Base-by-base conservation (phyloP, 2,888 invertebrate species). In the Lepidochitona cinerea region DNA sequence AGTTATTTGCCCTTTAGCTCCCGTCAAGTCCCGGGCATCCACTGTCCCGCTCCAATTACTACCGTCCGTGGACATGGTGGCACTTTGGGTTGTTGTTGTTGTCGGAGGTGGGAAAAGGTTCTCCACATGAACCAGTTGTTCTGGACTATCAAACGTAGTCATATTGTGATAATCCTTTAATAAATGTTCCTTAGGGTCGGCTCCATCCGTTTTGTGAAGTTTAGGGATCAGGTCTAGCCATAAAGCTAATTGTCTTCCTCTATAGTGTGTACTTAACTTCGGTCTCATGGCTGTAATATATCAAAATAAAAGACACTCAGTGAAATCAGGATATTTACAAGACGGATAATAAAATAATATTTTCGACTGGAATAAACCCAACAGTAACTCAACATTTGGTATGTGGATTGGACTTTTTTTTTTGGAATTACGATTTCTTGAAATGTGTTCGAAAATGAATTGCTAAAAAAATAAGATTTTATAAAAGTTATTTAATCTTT, bases 171-270 rank as follows among this genome's bases (percentile, higher is more conserved):
- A 95, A 82, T 95, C 94, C 77, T 94, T 94, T 0, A 97, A 93
- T 80, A 95, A 94, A 90, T 97, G 97, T 90, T 96, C 96, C 0
- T 95, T 94, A 64, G 95, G 93, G 95, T 96, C 96, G 77, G 95
- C 94, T 88, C 96, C 96, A 84, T 95, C 95, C 0, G 95, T 95
- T 81, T 95, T 94, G 91, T 96, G 92, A 81, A 95, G 93, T 88
- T 97, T 97, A 37, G 98, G 98, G 74, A 98, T 96, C 69, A 98
- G 92, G 88, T 97, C 97, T 74, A 97, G 91, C 98, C 98, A 98
- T 90, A 98, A 96, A 0, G 97, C 97, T 71, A 98, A 93, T 80
- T 97, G 97, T 91, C 97, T 97, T 0, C 97, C 97, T 79, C 97
- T 93, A 92, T 97, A 98, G 92, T 97, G 97, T 85, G 96, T 96